These are phyloP conservation scores for Nanger granti DNA, from an alignment of 2,113 vertebrate species.

Conservation along the genomic window DNA sequence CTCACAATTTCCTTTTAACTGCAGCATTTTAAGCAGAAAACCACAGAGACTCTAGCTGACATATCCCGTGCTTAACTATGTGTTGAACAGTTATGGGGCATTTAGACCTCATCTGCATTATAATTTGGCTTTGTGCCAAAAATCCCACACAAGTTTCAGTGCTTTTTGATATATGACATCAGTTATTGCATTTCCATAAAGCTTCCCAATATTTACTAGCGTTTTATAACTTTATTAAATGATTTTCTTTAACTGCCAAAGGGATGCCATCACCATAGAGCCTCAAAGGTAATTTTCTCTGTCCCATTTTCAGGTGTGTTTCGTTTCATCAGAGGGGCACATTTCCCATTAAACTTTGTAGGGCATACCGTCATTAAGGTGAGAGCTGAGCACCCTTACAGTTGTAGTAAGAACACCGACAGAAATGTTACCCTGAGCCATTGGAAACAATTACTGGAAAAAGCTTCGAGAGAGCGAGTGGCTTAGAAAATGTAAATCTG, in stretches of 20 bases:
- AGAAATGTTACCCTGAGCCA: conserved; percentile 58
- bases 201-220: conserved; percentile 66
- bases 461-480: conserved; percentile 48
- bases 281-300: conserved; percentile 59
- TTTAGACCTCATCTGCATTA: conserved; percentile 68
- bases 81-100: conserved; percentile 69
- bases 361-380: conserved; percentile 61
- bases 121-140: conserved; percentile 67
- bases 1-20: not conserved
- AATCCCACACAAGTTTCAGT: conserved; percentile 66
- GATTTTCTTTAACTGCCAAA: conserved; percentile 64
- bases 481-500: conserved; percentile 59
- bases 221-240: conserved; percentile 75
- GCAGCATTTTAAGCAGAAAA: not conserved
- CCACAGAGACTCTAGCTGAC: conserved; percentile 1
- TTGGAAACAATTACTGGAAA: conserved; percentile 61
- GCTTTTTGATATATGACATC: conserved; percentile 58
- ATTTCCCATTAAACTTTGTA: conserved; percentile 73
- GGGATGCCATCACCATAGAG: conserved; percentile 66
- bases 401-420: not conserved
- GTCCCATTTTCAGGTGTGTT: conserved; percentile 70
- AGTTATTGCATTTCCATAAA: conserved; percentile 78
- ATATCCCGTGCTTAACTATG: conserved; percentile 42
- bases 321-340: conserved; percentile 63
- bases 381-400: conserved; percentile 47